Percentiles rank a stretch among this genome's conserved stretches.
phyloP scores from a whole-genome alignment of 2,797 vertebrate genomes.

The Acanthurus lineatus region DNA sequence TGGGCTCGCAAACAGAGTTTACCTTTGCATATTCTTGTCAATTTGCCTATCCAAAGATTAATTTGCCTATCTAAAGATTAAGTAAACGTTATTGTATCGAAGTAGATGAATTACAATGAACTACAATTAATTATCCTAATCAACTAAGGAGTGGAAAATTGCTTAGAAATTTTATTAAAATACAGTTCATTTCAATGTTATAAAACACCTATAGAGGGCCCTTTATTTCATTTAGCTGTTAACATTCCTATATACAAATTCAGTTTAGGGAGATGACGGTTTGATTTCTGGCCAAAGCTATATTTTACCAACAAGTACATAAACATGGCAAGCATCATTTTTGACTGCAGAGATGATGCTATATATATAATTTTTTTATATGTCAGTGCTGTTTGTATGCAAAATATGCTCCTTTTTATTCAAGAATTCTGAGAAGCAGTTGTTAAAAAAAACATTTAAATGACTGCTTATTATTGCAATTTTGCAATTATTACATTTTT shows the following conservation, averaged over 20 bases:
- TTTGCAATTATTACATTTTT: too few relatives aligned
- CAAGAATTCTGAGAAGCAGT: background rate
- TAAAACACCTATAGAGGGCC: background rate
- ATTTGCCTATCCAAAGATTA: too few relatives aligned
- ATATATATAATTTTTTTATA: too few relatives aligned
- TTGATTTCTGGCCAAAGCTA: background rate
- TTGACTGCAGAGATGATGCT: background rate
- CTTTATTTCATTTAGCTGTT: background rate
- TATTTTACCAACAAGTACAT: background rate
- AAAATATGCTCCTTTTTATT: background rate
- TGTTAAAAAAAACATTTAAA: background rate
- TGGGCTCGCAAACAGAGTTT: background rate
- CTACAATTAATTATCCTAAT: too few relatives aligned
- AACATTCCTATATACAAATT: background rate
- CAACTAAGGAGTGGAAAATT: background rate
- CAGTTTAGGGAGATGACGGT: background rate
- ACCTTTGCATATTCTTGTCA: too few relatives aligned
- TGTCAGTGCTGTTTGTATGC: background rate
- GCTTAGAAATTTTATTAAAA: background rate
- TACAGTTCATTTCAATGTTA: background rate
- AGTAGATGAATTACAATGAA: too few relatives aligned
- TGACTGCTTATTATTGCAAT: background rate
- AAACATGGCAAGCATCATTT: background rate
- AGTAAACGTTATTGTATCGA: too few relatives aligned
- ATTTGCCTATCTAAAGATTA: too few relatives aligned